phyloP scores from a whole-genome alignment of 2,113 vertebrate species.

The Misgurnus anguillicaudatus region DNA sequence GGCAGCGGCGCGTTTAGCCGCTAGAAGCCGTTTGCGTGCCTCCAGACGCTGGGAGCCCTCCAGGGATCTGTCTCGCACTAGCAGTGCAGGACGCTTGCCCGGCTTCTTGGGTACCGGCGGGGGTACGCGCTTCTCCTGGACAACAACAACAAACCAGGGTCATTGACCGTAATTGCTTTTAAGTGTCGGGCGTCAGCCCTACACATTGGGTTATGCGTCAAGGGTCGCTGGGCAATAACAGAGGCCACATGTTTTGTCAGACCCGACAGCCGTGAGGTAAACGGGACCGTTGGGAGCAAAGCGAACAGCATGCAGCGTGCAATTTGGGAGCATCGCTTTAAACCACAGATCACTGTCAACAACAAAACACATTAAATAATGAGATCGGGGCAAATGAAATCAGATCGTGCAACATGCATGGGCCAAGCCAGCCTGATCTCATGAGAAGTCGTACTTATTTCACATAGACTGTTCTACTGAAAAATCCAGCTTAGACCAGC shows the following conservation, averaged over 20 bases:
- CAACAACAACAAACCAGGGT: slow-evolving; percentile 62
- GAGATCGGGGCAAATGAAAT: slow-evolving; percentile 59
- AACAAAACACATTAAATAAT: slow-evolving; percentile 64
- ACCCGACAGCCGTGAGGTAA: neutral
- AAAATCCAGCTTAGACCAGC: too few species aligned
- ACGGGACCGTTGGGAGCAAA: slow-evolving; percentile 59
- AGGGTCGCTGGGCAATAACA: slow-evolving; percentile 53
- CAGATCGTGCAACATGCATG: slow-evolving; percentile 49
- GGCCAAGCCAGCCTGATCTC: neutral
- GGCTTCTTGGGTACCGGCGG: slow-evolving; percentile 79
- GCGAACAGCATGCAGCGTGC: slow-evolving; percentile 69
- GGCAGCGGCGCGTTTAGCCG: slow-evolving; percentile 89
- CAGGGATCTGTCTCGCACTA: slow-evolving; percentile 74
- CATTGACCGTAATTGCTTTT: neutral
- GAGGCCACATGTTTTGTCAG: slow-evolving; percentile 54
- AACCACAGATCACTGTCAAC: slow-evolving; percentile 73
- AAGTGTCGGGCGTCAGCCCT: neutral
- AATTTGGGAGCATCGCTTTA: slow-evolving; percentile 67
- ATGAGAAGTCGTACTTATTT: too few species aligned
- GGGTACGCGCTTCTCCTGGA: slow-evolving; percentile 74
- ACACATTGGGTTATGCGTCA: slow-evolving; percentile 62
- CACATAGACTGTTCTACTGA: too few species aligned
- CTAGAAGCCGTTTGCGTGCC: slow-evolving; percentile 90
- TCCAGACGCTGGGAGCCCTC: slow-evolving; percentile 89
- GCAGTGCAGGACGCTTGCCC: slow-evolving; percentile 67